Conservation (phyloP, 2,888 invertebrate species). For the Pediacus dermestoides region DNA sequence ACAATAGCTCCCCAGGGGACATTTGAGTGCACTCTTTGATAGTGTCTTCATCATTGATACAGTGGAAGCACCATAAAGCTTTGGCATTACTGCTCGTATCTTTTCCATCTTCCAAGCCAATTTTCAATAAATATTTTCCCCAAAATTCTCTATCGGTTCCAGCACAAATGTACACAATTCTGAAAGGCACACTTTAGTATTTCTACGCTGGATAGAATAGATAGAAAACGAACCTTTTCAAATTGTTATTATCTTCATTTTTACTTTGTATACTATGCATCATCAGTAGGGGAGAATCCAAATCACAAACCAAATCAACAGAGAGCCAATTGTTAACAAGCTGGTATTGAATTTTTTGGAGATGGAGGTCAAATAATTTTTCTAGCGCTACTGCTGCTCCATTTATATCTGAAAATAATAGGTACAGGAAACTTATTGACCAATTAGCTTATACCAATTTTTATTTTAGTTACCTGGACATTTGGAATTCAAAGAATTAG, state of each 20-base stretch:
- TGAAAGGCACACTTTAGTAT: constrained; percentile 13
- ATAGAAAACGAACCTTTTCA: constrained; percentile 29
- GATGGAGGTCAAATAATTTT: constrained; percentile 46
- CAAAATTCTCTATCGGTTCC: constrained; percentile 21
- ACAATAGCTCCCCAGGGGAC: neutral
- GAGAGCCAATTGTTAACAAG: constrained; percentile 46
- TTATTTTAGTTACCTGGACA: constrained; percentile 47
- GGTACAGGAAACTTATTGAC: too few species aligned
- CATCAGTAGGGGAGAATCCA: constrained; percentile 11
- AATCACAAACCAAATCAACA: constrained; percentile 15
- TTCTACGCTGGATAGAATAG: too few species aligned
- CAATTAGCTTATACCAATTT: too few species aligned
- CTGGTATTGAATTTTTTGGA: constrained; percentile 43
- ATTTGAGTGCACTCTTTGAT: too few species aligned
- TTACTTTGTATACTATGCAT: constrained; percentile 1
- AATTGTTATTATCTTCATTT: constrained; percentile 22
- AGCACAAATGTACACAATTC: constrained; percentile 33
- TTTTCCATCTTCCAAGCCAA: too few species aligned
- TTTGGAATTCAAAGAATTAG: constrained; percentile 26
- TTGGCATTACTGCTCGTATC: constrained; percentile 16
- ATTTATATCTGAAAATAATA: constrained; percentile 48
- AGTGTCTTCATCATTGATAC: too few species aligned
- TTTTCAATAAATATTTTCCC: constrained; percentile 25
- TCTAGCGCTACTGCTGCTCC: constrained; percentile 49
- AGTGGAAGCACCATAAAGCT: too few species aligned